A percentile compares a stretch with the other conserved stretches of the same genome.
Conservation (phyloP, 2,797 vertebrate species). For the Moxostoma hubbsi region DNA sequence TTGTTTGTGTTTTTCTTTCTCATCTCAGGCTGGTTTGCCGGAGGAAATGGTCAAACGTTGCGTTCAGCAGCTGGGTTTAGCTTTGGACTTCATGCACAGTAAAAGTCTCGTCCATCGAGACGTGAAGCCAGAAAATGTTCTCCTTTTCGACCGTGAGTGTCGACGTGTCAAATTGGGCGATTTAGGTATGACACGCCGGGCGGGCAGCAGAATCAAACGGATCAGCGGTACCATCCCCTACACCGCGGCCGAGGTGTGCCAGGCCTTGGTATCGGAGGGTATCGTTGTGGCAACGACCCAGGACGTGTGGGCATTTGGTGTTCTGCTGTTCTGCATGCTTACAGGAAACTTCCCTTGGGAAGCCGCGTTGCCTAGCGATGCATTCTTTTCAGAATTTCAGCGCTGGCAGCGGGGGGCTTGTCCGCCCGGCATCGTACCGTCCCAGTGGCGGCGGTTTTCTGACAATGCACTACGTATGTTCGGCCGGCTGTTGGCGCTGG, state of each 20-base stretch:
- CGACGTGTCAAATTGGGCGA: constrained; percentile 95
- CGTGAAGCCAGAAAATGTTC: constrained; percentile 97
- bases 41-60: constrained; percentile 99
- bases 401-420: constrained; percentile 93
- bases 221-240: constrained; percentile 99
- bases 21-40: constrained; percentile 88
- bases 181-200: constrained; percentile 96
- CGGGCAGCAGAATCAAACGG: constrained; percentile 93
- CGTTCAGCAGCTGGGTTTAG: constrained; percentile 95
- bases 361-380: constrained; percentile 88
- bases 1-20: not conserved
- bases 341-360: constrained; percentile 99
- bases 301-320: constrained; percentile 97
- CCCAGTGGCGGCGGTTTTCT: constrained; percentile 97
- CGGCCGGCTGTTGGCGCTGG: constrained; percentile 88
- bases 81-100: constrained; percentile 97
- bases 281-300: constrained; percentile 93
- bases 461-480: constrained; percentile 97
- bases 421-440: constrained; percentile 88
- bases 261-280: constrained; percentile 89
- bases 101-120: constrained; percentile 96
- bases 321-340: constrained; percentile 97
- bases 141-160: constrained; percentile 96
- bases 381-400: constrained; percentile 97
- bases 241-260: constrained; percentile 96